Base-by-base conservation (phyloP, 2,797 vertebrate species). In the Onychomys leucogaster region DNA sequence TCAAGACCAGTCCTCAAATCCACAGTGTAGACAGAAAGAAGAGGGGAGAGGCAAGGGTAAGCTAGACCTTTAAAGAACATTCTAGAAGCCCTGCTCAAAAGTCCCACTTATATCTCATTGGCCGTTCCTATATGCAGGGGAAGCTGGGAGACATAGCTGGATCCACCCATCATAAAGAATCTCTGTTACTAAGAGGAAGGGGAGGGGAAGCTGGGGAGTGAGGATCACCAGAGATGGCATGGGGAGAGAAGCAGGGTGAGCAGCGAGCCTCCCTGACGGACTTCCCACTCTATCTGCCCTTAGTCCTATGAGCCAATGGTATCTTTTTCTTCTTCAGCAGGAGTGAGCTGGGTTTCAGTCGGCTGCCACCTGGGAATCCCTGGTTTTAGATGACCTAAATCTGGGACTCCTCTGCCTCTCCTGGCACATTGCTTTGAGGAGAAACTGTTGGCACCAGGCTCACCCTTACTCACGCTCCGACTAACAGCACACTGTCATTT, bases 401-500 rank as follows among this genome's bases (percentile, higher is more conserved):
- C 63, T 67, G 73, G 71, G 81, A 46, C 41, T 46, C 61, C 67
- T 37, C 55, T 55, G 77, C 16, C 90, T 43, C 41, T 49, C 34
- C 61, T 17, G 14, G 32, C 55, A 21, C 4, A 21, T 52, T 55
- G 13, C 94, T 91, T 67, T 46, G 37, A 92, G 81, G 77, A 94
- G 87, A 75, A 88, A 57, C 55, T 46, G 71, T 61, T 86, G 92
- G 92, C 89, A 89, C 71, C 19, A 0, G 34, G 41, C 27, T 84
- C 25, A 11, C 55, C 85, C 94, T 97, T 93, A 78, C 91, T 97
- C 94, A 97, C 17, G 76, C 87, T 65, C 94, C 78, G 46, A 81
- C 95, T 95, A 94, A 85, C 77, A 92, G 92, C 88, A 78, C 80
- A 92, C 83, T 90, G 94, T 95, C 63, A 95, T 97, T 97, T 97